phyloP scores from a whole-genome alignment of 2,888 invertebrate genomes.

The Clitarchus hookeri region DNA sequence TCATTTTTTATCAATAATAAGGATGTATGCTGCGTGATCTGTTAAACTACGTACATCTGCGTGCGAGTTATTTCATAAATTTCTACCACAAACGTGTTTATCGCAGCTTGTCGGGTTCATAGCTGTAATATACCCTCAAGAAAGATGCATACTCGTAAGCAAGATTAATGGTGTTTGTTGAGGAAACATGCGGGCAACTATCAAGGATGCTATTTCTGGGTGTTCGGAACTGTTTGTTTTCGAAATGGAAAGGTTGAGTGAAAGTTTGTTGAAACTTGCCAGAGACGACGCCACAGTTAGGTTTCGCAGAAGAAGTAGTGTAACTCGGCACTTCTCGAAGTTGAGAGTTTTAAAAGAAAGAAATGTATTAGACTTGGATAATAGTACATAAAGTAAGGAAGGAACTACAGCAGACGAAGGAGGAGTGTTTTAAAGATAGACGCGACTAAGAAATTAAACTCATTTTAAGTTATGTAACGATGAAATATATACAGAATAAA shows the following conservation, averaged over 20 bases:
- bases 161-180: conserved; percentile 4
- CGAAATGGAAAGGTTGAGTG: neutral
- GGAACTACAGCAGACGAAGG: neutral
- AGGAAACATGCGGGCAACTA: neutral
- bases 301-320: neutral
- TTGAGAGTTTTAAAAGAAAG: neutral
- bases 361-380: neutral
- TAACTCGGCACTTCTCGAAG: neutral
- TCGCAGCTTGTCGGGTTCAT: neutral
- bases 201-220: neutral
- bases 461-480: no score
- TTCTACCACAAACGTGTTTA: neutral
- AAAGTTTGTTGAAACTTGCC: conserved; percentile 7
- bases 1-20: no score
- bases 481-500: no score
- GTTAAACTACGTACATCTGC: no score
- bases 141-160: neutral
- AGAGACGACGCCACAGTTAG: neutral
- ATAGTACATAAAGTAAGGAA: neutral
- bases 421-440: no score
- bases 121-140: neutral
- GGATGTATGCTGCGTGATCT: no score
- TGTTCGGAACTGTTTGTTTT: neutral
- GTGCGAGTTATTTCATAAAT: neutral
- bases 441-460: no score